A percentile compares a stretch with the other conserved stretches of the same genome.
Evolutionary conservation across 2,797 vertebrate species (phyloP).

Genomic region (Rachycentron canadum): DNA sequence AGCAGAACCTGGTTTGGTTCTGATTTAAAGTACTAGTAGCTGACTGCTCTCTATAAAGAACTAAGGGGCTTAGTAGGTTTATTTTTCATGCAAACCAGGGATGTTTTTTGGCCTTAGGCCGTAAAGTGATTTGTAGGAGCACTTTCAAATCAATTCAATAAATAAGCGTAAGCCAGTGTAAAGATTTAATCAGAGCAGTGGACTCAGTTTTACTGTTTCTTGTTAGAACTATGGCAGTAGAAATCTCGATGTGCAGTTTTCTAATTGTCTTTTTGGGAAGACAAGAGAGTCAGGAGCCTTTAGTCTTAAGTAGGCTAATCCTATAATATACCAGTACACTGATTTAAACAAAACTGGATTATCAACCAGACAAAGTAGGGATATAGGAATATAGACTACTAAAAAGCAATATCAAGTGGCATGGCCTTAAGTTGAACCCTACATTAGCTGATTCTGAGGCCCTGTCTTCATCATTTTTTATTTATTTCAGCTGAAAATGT

Average conservation of each 20-base stretch:
- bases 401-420: neutral
- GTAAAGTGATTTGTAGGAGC: neutral
- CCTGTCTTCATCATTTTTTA: neutral
- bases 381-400: neutral
- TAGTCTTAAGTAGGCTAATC: neutral
- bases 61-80: neutral
- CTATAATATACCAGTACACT: neutral
- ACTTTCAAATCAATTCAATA: constrained; percentile 1
- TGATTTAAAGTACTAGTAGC: neutral
- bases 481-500: neutral
- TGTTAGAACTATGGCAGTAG: neutral
- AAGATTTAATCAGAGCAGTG: neutral
- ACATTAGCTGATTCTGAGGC: neutral
- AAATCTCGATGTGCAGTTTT: neutral
- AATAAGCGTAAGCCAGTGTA: neutral
- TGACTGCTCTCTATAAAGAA: neutral
- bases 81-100: constrained; percentile 2
- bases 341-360: neutral
- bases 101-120: neutral
- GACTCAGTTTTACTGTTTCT: neutral
- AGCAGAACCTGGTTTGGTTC: neutral
- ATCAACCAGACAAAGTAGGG: neutral
- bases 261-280: neutral
- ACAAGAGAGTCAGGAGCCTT: neutral
- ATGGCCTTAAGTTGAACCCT: neutral